Evolutionary conservation across 2,113 vertebrate genomes (phyloP).

Genomic region (Thomomys bottae): DNA sequence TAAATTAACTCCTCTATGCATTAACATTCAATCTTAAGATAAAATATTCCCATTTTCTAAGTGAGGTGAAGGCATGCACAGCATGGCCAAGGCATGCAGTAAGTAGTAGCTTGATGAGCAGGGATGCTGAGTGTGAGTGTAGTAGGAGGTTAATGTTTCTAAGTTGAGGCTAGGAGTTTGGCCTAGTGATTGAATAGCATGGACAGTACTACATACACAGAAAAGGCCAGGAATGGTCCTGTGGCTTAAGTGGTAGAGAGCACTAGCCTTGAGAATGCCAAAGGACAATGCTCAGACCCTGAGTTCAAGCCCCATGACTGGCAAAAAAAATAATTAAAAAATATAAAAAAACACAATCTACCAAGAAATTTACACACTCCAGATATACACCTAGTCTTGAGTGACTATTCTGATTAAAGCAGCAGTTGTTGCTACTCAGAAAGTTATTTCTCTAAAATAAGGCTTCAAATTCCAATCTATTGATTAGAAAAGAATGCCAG

Average conservation of each 20-base stretch:
- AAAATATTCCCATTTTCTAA: not conserved
- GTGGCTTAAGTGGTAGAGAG: too few species aligned
- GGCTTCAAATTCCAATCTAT: not conserved
- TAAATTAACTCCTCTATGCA: not conserved
- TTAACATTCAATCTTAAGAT: not conserved
- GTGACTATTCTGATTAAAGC: not conserved
- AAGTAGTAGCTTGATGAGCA: not conserved
- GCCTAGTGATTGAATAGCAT: too few species aligned
- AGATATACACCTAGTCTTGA: not conserved
- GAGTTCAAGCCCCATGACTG: too few species aligned
- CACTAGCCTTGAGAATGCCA: too few species aligned
- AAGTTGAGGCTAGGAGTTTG: too few species aligned
- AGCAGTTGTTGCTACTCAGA: constrained; percentile 21
- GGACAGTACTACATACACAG: too few species aligned
- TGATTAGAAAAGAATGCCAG: not conserved
- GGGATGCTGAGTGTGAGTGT: too few species aligned
- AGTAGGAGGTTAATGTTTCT: not conserved
- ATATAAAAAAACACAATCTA: constrained; percentile 43
- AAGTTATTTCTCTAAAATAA: constrained; percentile 39
- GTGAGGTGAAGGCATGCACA: not conserved
- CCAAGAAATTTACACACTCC: not conserved
- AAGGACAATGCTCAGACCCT: too few species aligned
- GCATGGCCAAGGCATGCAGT: not conserved
- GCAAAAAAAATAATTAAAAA: too few species aligned
- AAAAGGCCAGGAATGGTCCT: too few species aligned